Percentiles rank a stretch among this genome's conserved stretches.
Conservation (phyloP, 1,140 invertebrate species). For the Potamilus streckersoni region DNA sequence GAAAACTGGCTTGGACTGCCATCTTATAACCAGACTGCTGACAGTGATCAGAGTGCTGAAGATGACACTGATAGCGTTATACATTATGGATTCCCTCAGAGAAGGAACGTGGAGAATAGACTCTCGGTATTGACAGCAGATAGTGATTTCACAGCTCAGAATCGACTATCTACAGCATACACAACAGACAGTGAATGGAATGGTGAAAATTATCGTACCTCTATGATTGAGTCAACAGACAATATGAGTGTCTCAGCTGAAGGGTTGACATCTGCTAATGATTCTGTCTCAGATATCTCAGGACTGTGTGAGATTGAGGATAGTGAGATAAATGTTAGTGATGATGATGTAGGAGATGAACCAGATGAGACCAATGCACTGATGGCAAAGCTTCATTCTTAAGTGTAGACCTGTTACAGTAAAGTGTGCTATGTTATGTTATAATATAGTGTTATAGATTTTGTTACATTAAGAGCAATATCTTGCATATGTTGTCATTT, state of each 20-base stretch:
- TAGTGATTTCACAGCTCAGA: constrained; percentile 44
- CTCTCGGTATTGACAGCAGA: constrained; percentile 40
- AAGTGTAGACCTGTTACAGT: constrained; percentile 24
- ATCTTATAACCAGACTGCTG: constrained; percentile 38
- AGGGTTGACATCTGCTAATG: constrained; percentile 75
- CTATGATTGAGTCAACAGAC: constrained; percentile 71
- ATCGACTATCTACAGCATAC: constrained; percentile 41
- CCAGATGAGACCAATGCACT: constrained; percentile 16
- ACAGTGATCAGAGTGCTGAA: constrained; percentile 39
- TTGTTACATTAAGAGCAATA: constrained; percentile 6
- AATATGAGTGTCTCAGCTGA: constrained; percentile 79
- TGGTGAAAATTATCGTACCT: constrained; percentile 40
- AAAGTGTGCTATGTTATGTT: too few species aligned
- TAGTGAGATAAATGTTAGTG: constrained; percentile 63
- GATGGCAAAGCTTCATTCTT: constrained; percentile 17
- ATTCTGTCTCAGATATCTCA: constrained; percentile 82
- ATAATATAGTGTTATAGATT: background rate
- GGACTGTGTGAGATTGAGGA: constrained; percentile 91
- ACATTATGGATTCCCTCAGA: constrained; percentile 76
- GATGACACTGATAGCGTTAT: constrained; percentile 73
- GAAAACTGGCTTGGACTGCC: constrained; percentile 32
- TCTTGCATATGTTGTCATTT: background rate
- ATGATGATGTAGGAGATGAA: constrained; percentile 47
- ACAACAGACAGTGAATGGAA: constrained; percentile 50
- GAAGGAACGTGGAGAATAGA: constrained; percentile 37